Evolutionary conservation across 2,797 vertebrate species (phyloP), one percentile per base, ranked within the genome.

Genomic region (Thalassophryne amazonica): DNA sequence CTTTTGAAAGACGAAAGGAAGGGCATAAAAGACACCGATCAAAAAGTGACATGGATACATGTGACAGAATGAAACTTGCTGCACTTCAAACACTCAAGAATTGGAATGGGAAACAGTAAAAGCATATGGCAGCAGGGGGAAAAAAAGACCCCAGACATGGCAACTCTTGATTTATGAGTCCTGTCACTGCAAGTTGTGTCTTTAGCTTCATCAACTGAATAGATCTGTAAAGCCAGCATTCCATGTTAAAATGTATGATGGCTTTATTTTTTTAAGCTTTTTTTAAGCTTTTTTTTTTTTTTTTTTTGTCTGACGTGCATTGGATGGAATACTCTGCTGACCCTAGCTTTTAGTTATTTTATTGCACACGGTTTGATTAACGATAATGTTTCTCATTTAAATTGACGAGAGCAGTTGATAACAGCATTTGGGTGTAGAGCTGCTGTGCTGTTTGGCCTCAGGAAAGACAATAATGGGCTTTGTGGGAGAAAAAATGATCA

Each of bases 391-490:
- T 57, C 57, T 60, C 47, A 72, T 76, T 75, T 60, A 76, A 85
- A 85, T 80, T 83, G 73, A 60, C 75, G 76, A 72, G 73, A 68
- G 75, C 60, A 60, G 73, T 74, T 86, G 76, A 83, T 80, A 77
- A 83, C 76, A 66, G 60, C 66, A 54, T 69, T 51, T 63, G 52
- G 59, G 31, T 64, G 47, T 54, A 23, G 33, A 50, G 57, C 48
- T 61, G 76, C 63, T 77, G 52, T 73, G 77, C 64, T 58, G 40
- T 74, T 52, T 69, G 67, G 73, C 82, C 70, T 54, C 38, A 2
- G 69, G 86, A 73, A 54, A 61, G 66, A 73, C 80, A 68, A 81
- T 86, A 89, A 88, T 86, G 80, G 74, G 76, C 64, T 87, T 79
- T 54, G 71, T 57, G 64, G 50, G 36, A 72, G 37, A 60, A 37